Conservation (phyloP, 92 coral and sea anemone genomes). For the Virgularia gustaviana region DNA sequence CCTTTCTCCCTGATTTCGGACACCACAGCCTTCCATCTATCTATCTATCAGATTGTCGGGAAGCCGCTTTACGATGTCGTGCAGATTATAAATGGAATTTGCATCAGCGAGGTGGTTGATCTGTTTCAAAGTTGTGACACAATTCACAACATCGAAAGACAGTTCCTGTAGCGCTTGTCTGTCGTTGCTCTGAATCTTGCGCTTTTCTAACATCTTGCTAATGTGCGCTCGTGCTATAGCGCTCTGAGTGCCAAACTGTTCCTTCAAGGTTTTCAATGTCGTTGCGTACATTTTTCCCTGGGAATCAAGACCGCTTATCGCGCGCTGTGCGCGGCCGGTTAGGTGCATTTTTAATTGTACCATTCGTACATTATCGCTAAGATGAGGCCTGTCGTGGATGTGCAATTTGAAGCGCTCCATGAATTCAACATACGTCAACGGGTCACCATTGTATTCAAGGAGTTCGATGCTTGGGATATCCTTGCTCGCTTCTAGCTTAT, state of each 20-base stretch:
- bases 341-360: constrained; percentile 51
- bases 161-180: constrained; percentile 27
- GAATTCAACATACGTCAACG: constrained; percentile 12
- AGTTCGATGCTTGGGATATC: constrained; percentile 27
- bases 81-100: constrained; percentile 17
- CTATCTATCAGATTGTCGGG: constrained; percentile 19
- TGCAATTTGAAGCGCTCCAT: constrained; percentile 39
- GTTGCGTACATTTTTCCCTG: constrained; percentile 56
- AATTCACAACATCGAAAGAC: constrained; percentile 23
- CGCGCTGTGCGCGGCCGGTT: constrained; percentile 32
- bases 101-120: constrained; percentile 20
- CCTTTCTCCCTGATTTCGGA: no score
- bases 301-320: constrained; percentile 39
- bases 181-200: constrained; percentile 15
- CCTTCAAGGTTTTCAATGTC: constrained; percentile 44
- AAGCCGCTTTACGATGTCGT: constrained; percentile 13
- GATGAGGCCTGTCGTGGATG: constrained; percentile 45
- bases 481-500: constrained; percentile 27
- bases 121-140: constrained; percentile 2
- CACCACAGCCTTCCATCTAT: no score
- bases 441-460: constrained; percentile 18
- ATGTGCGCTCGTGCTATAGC: constrained; percentile 45
- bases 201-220: constrained; percentile 24
- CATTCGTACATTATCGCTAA: constrained; percentile 41
- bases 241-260: no score